These are phyloP conservation scores for Gobio occitaniae DNA, from an alignment of 2,797 vertebrate genomes.

Conservation along the genomic window DNA sequence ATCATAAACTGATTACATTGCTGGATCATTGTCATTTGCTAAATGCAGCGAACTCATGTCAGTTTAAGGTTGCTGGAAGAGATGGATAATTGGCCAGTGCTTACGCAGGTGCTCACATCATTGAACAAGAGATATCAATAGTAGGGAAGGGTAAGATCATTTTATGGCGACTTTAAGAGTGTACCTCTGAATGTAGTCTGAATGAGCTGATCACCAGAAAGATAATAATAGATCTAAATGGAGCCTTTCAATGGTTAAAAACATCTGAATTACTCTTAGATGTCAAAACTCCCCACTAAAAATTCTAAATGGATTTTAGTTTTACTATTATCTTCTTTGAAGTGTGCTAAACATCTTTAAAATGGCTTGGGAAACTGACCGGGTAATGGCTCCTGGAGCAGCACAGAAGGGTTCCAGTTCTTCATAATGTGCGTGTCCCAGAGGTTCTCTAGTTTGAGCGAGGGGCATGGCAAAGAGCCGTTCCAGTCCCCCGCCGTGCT, in stretches of 20 bases:
- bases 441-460: slow-evolving; percentile 94
- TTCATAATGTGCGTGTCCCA: slow-evolving; percentile 98
- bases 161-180: background rate
- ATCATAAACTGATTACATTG: background rate
- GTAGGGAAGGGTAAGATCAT: background rate
- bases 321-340: background rate
- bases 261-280: background rate
- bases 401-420: slow-evolving; percentile 93
- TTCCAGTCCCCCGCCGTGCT: slow-evolving; percentile 93
- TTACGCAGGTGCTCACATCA: background rate
- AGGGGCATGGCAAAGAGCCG: slow-evolving; percentile 86
- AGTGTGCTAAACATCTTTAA: background rate
- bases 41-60: background rate
- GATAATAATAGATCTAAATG: background rate
- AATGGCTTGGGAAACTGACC: slow-evolving; percentile 76
- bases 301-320: background rate
- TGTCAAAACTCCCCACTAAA: background rate
- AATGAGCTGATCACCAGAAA: background rate
- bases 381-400: slow-evolving; percentile 92
- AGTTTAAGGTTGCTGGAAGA: too few relatives aligned
- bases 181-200: background rate
- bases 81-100: background rate
- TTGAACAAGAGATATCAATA: background rate
- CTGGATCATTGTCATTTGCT: background rate
- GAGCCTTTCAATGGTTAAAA: background rate